These are phyloP conservation scores for Molanna angustata DNA, from an alignment of 2,888 invertebrate genomes.

Conservation along the genomic window DNA sequence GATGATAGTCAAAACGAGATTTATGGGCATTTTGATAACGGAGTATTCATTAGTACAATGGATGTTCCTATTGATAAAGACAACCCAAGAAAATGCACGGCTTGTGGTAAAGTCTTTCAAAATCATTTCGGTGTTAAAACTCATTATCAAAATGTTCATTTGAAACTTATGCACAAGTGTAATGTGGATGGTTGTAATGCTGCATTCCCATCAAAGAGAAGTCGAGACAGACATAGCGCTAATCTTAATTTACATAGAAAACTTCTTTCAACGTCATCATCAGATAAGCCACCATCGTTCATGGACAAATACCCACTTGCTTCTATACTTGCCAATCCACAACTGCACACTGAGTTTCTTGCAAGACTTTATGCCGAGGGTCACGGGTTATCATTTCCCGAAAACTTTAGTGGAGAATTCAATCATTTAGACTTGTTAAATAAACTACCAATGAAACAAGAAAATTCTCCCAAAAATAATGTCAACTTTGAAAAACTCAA, in stretches of 20 bases:
- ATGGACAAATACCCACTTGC: slow-evolving; percentile 50
- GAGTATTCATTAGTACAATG: slow-evolving; percentile 66
- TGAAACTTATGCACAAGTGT: slow-evolving; percentile 94
- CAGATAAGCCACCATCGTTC: slow-evolving; percentile 49
- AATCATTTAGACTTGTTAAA: slow-evolving; percentile 50
- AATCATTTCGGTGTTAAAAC: slow-evolving; percentile 91
- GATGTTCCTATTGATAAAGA: slow-evolving; percentile 91
- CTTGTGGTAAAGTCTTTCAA: slow-evolving; percentile 90
- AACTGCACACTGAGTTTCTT: slow-evolving; percentile 76
- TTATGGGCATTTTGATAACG: slow-evolving; percentile 71
- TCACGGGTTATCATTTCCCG: slow-evolving; percentile 56
- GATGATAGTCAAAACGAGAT: slow-evolving; percentile 64
- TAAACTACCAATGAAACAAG: slow-evolving; percentile 35
- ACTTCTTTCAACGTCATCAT: slow-evolving; percentile 69
- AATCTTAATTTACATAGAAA: slow-evolving; percentile 90
- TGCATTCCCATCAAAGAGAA: slow-evolving; percentile 89
- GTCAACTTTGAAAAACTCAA: slow-evolving; percentile 13
- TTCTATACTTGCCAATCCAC: slow-evolving; percentile 54
- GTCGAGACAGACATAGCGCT: slow-evolving; percentile 88
- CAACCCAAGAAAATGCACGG: slow-evolving; percentile 86
- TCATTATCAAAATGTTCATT: slow-evolving; percentile 93
- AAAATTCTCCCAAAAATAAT: slow-evolving; percentile 17
- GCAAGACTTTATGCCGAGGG: slow-evolving; percentile 75
- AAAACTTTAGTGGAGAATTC: slow-evolving; percentile 40
- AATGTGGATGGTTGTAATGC: slow-evolving; percentile 93